phyloP scores from a whole-genome alignment of 1,140 invertebrate species.

The Anagrus nilaparvatae region DNA sequence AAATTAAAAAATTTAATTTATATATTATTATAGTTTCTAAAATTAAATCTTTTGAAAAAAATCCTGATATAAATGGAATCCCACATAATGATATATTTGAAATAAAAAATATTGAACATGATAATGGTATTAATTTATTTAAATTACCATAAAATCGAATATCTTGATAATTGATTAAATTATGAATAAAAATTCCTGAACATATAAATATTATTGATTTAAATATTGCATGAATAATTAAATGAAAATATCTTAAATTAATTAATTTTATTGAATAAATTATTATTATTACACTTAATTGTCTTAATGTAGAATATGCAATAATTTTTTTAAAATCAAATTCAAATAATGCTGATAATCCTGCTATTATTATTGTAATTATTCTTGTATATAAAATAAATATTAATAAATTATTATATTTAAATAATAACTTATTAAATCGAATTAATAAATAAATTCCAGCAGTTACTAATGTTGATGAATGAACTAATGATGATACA shows the following conservation, averaged over 20 bases:
- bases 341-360: conserved; percentile 48
- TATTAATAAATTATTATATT: conserved; percentile 19
- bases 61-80: conserved; percentile 48
- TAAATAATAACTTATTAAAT: conserved; percentile 36
- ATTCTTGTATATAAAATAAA: conserved; percentile 40
- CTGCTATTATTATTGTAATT: conserved; percentile 51
- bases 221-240: conserved; percentile 53
- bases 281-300: conserved; percentile 56
- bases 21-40: conserved; percentile 42
- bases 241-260: conserved; percentile 50
- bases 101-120: conserved; percentile 40
- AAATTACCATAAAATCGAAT: conserved; percentile 46
- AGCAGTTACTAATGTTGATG: conserved; percentile 61
- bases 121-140: conserved; percentile 35
- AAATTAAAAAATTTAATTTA: conserved; percentile 42
- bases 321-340: conserved; percentile 61
- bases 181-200: conserved; percentile 51
- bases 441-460: conserved; percentile 62
- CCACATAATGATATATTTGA: conserved; percentile 45
- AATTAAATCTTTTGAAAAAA: conserved; percentile 58
- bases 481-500: conserved; percentile 62
- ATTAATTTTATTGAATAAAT: conserved; percentile 39
- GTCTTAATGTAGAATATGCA: conserved; percentile 60
- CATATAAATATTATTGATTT: conserved; percentile 54
- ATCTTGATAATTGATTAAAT: conserved; percentile 49